These are phyloP conservation scores for Synergus itoensis DNA, from an alignment of 2,888 invertebrate species.

Conservation along the genomic window DNA sequence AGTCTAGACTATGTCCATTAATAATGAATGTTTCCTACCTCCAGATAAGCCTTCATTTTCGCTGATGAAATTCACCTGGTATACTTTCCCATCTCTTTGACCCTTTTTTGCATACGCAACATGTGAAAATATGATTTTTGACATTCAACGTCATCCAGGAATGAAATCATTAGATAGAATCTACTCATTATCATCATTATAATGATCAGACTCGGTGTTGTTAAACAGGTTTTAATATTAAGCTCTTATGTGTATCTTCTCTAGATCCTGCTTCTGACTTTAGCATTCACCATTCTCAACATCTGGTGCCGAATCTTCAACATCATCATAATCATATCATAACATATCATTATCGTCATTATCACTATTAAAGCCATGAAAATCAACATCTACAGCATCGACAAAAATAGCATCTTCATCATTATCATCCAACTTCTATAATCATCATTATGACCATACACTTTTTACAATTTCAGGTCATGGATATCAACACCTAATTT, in stretches of 20 bases:
- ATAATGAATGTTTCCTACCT: constrained; percentile 72
- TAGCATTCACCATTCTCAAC: not conserved
- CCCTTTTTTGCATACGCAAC: not conserved
- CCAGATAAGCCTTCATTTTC: constrained; percentile 68
- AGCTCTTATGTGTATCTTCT: no score
- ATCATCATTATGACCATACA: not conserved
- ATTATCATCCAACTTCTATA: not conserved
- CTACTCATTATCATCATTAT: not conserved
- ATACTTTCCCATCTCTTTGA: not conserved
- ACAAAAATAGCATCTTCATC: not conserved
- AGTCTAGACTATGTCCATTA: constrained; percentile 57
- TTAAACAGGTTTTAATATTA: no score
- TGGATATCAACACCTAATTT: not conserved
- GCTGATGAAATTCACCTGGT: not conserved
- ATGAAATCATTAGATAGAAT: not conserved
- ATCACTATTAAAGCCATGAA: not conserved
- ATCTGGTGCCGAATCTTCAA: not conserved
- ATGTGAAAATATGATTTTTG: not conserved
- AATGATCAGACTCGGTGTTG: no score
- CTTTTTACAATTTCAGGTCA: not conserved
- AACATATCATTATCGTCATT: not conserved
- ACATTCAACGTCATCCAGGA: not conserved
- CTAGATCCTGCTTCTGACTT: not conserved
- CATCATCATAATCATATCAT: no score
- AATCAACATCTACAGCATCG: no score